Evolutionary conservation across 1,140 invertebrate genomes (phyloP), one percentile per base, ranked within the genome.

Genomic region (Dendrolimus kikuchii): DNA sequence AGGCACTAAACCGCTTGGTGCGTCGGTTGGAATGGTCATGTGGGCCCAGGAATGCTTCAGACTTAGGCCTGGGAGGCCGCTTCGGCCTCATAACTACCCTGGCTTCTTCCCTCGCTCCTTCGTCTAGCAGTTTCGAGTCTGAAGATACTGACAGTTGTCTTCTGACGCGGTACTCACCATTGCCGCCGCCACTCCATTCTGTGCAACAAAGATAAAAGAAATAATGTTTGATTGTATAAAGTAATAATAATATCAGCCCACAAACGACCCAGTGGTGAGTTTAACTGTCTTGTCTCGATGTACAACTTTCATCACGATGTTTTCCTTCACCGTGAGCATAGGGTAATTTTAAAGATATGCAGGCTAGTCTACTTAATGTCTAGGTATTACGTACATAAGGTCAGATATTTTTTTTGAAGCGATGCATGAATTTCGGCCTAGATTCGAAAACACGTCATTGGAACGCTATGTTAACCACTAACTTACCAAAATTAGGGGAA

Each of bases 1-100:
- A 97, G 70, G 95, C 95, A 71, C 95, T 96, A 89, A 95, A 96
- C 84, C 95, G 89, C 89, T 96, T 96, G 62, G 93, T 94, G 84
- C 93, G 90, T 86, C 92, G 89, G 59, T 90, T 88, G 55, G 74
- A 77, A 57, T 86, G 68, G 65, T 87, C 75, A 59, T 94, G 93
- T 38, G 88, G 90, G 77, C 92, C 92, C 45, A 96, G 90, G 77
- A 95, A 94, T 10, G 95, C 94, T 88, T 96, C 95, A 4, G 94
- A 96, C 82, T 96, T 96, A 63, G 95, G 95, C 89, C 95, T 89
- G 51, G 94, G 94, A 55, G 95, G 95, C 88, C 95, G 94, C 76
- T 94, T 93, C 57, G 94, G 94, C 89, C 95, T 90, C 80, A 96
- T 90, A 64, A 96, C 95, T 59, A 96, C 95, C 79, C 94, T 90